Conservation (phyloP, 2,888 invertebrate genomes). For the Chaitophorus viminalis region DNA sequence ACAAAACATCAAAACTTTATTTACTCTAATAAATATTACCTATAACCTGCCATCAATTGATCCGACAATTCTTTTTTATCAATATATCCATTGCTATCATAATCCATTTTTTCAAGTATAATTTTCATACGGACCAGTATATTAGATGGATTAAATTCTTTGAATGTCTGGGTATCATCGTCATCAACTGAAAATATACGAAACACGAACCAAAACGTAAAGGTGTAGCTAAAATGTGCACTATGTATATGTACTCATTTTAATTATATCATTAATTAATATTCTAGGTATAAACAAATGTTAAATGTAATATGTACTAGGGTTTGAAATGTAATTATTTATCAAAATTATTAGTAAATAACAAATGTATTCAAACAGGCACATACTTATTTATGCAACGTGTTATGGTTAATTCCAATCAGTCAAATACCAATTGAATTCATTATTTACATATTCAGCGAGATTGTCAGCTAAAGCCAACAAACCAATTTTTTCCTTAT, state of each 20-base stretch:
- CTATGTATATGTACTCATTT: not conserved
- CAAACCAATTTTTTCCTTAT: too few relatives aligned
- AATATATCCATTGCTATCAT: constrained; percentile 81
- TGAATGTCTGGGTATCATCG: not conserved
- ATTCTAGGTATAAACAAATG: not conserved
- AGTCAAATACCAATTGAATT: too few relatives aligned
- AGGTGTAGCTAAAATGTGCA: not conserved
- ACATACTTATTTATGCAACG: too few relatives aligned
- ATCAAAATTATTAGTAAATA: not conserved
- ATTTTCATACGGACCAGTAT: constrained; percentile 79
- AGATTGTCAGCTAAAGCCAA: too few relatives aligned
- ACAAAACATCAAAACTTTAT: not conserved
- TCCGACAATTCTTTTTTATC: constrained; percentile 84
- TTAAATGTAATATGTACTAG: not conserved
- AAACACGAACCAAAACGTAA: not conserved
- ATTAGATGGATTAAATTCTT: constrained; percentile 79
- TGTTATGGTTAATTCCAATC: too few relatives aligned
- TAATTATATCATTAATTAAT: not conserved
- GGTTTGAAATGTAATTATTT: too few relatives aligned
- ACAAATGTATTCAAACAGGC: too few relatives aligned
- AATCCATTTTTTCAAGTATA: constrained; percentile 88
- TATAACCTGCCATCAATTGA: constrained; percentile 93
- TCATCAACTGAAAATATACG: constrained; percentile 12
- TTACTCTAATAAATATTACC: constrained; percentile 69
- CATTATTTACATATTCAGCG: too few relatives aligned